Evolutionary conservation across 1,140 invertebrate genomes (phyloP).

Genomic region (Drosophila nebulosa): DNA sequence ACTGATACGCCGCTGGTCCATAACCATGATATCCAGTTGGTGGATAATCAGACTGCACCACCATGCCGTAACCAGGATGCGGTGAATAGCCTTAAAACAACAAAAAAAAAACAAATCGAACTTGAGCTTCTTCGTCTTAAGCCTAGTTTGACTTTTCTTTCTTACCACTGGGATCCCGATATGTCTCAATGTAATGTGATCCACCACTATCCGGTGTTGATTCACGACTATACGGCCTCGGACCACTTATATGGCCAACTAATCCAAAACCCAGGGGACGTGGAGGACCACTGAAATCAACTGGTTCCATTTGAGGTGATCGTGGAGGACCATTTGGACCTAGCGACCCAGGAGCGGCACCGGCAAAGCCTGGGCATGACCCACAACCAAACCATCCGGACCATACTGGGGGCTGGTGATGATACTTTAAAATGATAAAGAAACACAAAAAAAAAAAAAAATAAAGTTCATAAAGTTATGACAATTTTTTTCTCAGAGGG

Average conservation of each 20-base stretch:
- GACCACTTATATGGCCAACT: constrained; percentile 79
- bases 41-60: constrained; percentile 89
- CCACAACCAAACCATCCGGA: constrained; percentile 73
- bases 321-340: constrained; percentile 73
- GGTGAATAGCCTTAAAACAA: constrained; percentile 87
- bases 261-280: constrained; percentile 78
- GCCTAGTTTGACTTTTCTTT: neutral
- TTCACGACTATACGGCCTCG: constrained; percentile 89
- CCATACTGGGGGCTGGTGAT: constrained; percentile 85
- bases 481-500: too few species aligned
- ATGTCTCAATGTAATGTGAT: constrained; percentile 92
- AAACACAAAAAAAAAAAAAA: constrained; percentile 15
- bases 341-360: constrained; percentile 59
- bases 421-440: constrained; percentile 78
- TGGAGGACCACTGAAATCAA: constrained; percentile 84
- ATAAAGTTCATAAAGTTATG: neutral
- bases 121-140: neutral
- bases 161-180: constrained; percentile 90
- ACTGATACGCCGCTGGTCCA: constrained; percentile 85
- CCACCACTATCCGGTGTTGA: constrained; percentile 91
- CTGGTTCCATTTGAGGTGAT: constrained; percentile 83
- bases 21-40: constrained; percentile 89
- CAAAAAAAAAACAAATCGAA: neutral
- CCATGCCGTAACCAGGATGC: constrained; percentile 91
- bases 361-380: constrained; percentile 78